Conservation (phyloP, 2,888 invertebrate species). For the Scrobipalpa atriplicella region DNA sequence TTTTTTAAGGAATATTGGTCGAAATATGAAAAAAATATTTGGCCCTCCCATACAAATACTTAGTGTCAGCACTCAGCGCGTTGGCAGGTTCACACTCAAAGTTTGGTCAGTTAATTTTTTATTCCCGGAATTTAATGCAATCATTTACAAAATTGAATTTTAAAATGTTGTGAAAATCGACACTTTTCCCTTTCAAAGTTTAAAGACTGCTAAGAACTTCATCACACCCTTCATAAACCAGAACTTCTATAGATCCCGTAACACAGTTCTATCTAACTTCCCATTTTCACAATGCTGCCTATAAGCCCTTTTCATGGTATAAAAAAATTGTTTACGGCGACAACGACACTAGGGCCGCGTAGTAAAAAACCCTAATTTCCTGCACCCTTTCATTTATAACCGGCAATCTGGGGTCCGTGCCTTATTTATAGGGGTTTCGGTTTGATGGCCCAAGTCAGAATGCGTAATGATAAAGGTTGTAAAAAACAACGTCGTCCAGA, state of each 20-base stretch:
- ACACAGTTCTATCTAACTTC: constrained; percentile 27
- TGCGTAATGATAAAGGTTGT: constrained; percentile 78
- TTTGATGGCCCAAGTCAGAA: constrained; percentile 78
- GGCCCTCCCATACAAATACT: no score
- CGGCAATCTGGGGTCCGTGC: constrained; percentile 77
- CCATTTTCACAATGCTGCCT: constrained; percentile 65
- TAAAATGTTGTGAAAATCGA: not conserved
- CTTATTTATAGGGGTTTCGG: constrained; percentile 77
- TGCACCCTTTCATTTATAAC: constrained; percentile 81
- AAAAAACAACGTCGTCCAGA: constrained; percentile 54
- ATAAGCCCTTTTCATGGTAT: constrained; percentile 66
- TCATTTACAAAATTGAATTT: no score
- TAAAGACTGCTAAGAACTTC: not conserved
- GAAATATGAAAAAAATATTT: no score
- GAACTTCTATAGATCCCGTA: constrained; percentile 7
- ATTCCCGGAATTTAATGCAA: no score
- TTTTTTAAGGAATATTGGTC: no score
- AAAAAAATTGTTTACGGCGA: constrained; percentile 76
- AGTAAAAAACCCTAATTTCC: constrained; percentile 82
- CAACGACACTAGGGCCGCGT: constrained; percentile 61
- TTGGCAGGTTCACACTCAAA: no score
- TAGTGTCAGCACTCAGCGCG: no score
- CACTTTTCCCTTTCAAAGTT: not conserved
- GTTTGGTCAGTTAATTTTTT: no score
- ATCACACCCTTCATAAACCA: not conserved